Base-by-base conservation (phyloP, 2,797 vertebrate species). In the Galaxias olidus region DNA sequence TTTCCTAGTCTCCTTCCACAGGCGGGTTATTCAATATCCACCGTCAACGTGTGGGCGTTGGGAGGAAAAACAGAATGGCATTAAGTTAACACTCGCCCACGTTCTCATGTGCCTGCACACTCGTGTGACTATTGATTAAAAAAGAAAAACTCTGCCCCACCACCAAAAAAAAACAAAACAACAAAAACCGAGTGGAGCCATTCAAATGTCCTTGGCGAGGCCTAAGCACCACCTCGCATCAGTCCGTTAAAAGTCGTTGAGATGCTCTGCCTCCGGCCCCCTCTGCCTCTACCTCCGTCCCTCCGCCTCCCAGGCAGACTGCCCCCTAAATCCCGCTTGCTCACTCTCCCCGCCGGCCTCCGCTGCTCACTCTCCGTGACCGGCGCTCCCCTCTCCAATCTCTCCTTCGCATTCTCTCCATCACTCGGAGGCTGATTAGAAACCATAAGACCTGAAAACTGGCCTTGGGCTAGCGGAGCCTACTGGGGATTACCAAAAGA, bases 341-440 rank as follows among this genome's bases (percentile, higher is more conserved):
- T 42, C 30, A 6, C 30, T 30, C 7, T 14, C 14, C 19, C 48
- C 9, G 30, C 48, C 5, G 30, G 11, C 47, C n/a, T 17, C 47
- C 45, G 10, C 5, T 40, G n/a, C n/a, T 4, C 59, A 30, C 20
- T 18, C 41, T 58, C 56, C 30, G 30, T 30, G 30, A 30, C 30
- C 30, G 30, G 30, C 30, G 30, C 59, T 65, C 66, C 61, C 52
- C 63, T 64, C 62, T 54, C 80, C 56, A 74, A 67, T 58, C 64
- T 58, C 64, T 69, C 66, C 63, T 65, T 63, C 76, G 81, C 81
- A 83, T 83, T 85, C 78, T 75, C 69, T 71, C 75, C 67, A 59
- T 75, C 75, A 65, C 75, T 82, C 65, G 83, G 68, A 75, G 69
- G 62, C 63, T 86, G 77, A 86, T 89, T 80, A 87, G 84, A 86